phyloP scores from a whole-genome alignment of 2,888 invertebrate species.

The Hyposoter dolosus region DNA sequence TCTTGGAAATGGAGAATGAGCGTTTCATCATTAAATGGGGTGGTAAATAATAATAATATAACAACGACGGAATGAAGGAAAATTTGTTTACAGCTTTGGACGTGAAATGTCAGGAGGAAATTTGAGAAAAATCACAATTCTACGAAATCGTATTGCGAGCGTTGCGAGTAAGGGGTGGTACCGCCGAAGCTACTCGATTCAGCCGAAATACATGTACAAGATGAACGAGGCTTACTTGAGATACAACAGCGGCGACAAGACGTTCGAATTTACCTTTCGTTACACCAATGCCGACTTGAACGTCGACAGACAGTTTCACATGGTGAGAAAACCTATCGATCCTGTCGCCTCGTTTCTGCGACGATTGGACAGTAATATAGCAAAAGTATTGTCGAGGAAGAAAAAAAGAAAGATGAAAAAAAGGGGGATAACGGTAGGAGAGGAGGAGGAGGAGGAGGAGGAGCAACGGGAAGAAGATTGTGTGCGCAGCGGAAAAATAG shows the following conservation, averaged over 20 bases:
- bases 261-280: constrained; percentile 87
- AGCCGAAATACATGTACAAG: constrained; percentile 79
- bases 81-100: constrained; percentile 8
- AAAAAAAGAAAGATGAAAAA: constrained; percentile 66
- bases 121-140: constrained; percentile 28
- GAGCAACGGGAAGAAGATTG: constrained; percentile 60
- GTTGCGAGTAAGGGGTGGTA: neutral
- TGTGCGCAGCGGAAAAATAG: constrained; percentile 72
- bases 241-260: constrained; percentile 84
- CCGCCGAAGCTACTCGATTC: constrained; percentile 45
- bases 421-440: constrained; percentile 65
- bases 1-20: no score
- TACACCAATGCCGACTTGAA: constrained; percentile 85
- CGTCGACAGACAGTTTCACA: constrained; percentile 90
- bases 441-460: constrained; percentile 39
- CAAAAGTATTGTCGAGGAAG: constrained; percentile 87
- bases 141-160: constrained; percentile 4
- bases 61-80: neutral
- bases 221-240: constrained; percentile 88
- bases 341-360: constrained; percentile 87
- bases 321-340: constrained; percentile 88
- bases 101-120: constrained; percentile 48
- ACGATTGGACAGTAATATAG: constrained; percentile 89
- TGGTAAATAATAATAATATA: neutral
- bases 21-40: no score